Evolutionary conservation across 2,113 vertebrate genomes (phyloP), one percentile per base, ranked within the genome.

Genomic region (Podarcis muralis): DNA sequence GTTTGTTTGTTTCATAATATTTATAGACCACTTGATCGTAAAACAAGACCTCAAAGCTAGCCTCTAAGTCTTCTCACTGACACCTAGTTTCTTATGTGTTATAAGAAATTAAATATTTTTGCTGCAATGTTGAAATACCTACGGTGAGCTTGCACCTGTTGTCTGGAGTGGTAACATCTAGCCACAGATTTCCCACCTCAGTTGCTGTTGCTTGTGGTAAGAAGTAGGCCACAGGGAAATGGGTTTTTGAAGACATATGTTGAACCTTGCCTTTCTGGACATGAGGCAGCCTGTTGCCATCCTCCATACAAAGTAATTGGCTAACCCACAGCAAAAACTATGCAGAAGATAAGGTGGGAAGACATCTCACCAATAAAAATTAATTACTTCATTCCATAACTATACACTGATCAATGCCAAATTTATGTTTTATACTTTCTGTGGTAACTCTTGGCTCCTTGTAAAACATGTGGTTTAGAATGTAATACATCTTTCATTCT

Each of bases 391-490:
- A 3, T 92, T 94, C 48, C 7, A 16, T 20, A 20, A 3, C 40
- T 87, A 80, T n/a, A 80, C 82, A 30, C 81, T 92, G 57, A 76
- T 76, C 84, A 40, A 43, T 40, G 23, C 22, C 32, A 65, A 90
- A 83, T 72, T 43, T 25, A 48, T 2, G 27, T 23, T 32, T 37
- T 25, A 23, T 80, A n/a, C 3, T 25, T 79, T 81, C 22, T 48
- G 1, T 84, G 74, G 22, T 81, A 86, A 68, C 6, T 30, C 81
- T 30, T 15, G 78, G 18, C 72, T 91, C 82, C 89, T 92, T 86
- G 66, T 69, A 88, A 90, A 90, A 25, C 71, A 88, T 30, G 32
- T 81, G 76, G 43, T 87, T 94, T 89, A 85, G 86, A 90, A 92
- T 81, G 23, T 16, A 66, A 86, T 91, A 84, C 83, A 81, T 18